phyloP scores from a whole-genome alignment of 1,140 invertebrate species.

The Meloidogyne hapla region DNA sequence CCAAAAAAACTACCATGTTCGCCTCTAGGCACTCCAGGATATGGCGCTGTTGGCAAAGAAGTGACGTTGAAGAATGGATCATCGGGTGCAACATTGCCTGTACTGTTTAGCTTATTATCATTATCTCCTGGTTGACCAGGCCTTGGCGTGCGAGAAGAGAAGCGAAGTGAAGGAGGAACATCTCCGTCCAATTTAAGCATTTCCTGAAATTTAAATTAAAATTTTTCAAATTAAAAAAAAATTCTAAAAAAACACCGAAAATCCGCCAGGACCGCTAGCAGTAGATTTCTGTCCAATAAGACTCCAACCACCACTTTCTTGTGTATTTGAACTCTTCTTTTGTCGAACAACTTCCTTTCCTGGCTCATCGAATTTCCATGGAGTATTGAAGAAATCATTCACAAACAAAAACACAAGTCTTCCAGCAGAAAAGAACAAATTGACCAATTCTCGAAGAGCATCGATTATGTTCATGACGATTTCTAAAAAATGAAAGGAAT shows the following conservation, averaged over 20 bases:
- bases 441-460: neutral
- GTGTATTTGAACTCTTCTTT: neutral
- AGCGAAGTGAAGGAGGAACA: neutral
- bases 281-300: neutral
- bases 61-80: constrained; percentile 2
- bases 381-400: neutral
- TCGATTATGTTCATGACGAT: neutral
- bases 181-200: neutral
- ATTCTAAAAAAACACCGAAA: neutral
- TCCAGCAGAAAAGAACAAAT: neutral
- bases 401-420: neutral
- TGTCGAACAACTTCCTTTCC: neutral
- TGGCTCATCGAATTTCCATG: neutral
- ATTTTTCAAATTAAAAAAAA: no score
- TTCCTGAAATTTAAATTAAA: neutral
- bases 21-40: neutral
- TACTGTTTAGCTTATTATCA: neutral
- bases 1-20: no score
- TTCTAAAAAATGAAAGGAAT: neutral
- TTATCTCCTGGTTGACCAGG: neutral
- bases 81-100: neutral
- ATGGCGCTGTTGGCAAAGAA: neutral
- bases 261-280: neutral
- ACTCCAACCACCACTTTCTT: neutral
- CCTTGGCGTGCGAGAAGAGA: neutral